Conservation (phyloP, 2,113 vertebrate species). For the Atherinomorus stipes region DNA sequence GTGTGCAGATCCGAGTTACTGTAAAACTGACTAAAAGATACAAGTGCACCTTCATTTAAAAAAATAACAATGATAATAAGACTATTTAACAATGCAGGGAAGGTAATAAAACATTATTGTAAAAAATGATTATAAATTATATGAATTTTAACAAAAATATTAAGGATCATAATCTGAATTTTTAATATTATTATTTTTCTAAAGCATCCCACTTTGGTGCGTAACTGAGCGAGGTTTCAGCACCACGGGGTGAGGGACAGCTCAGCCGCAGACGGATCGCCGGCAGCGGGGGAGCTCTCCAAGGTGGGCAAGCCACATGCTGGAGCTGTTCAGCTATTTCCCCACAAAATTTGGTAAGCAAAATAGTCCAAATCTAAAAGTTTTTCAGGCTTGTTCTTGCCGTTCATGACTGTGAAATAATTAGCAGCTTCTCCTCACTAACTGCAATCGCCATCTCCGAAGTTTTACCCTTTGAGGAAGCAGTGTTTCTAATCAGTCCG, state of each 20-base stretch:
- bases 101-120: not conserved
- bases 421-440: not conserved
- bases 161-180: too few species aligned
- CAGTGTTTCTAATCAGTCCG: constrained; percentile 14
- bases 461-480: constrained; percentile 56
- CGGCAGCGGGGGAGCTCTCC: constrained; percentile 70
- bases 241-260: constrained; percentile 74
- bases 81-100: too few species aligned
- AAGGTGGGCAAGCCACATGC: constrained; percentile 19
- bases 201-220: constrained; percentile 8
- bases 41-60: not conserved
- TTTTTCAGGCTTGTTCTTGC: constrained; percentile 28
- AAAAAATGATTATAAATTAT: not conserved
- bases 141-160: not conserved
- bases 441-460: constrained; percentile 32
- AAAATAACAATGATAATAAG: too few species aligned
- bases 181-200: too few species aligned
- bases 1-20: constrained; percentile 26
- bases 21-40: constrained; percentile 13
- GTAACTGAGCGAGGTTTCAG: constrained; percentile 70
- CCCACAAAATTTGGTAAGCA: not conserved
- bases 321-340: too few species aligned
- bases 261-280: constrained; percentile 27
- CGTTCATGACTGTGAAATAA: not conserved
- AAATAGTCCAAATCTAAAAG: constrained; percentile 10